Percentiles rank a stretch among this genome's conserved stretches.
Evolutionary conservation across 1,140 invertebrate genomes (phyloP).

Genomic region (Hyphantria cunea): DNA sequence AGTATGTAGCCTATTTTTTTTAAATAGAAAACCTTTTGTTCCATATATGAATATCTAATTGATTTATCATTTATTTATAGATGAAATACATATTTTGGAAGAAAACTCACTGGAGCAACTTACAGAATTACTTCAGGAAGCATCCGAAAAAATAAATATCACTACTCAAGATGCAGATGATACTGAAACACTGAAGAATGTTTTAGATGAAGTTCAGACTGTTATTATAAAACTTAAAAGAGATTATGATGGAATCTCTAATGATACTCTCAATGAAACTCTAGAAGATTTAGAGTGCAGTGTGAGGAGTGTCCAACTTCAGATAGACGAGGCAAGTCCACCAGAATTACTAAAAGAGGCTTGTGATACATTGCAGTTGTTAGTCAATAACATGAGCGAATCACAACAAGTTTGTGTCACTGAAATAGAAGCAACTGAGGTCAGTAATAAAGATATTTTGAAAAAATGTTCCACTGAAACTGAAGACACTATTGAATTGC

Average conservation of each 20-base stretch:
- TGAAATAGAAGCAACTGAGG: slow-evolving; percentile 29
- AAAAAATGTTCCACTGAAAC: slow-evolving; percentile 58
- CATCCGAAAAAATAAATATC: slow-evolving; percentile 49
- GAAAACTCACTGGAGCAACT: slow-evolving; percentile 49
- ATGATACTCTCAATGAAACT: slow-evolving; percentile 70
- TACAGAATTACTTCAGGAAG: slow-evolving; percentile 53
- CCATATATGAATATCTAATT: too few species aligned
- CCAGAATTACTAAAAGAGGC: slow-evolving; percentile 65
- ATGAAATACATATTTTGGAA: slow-evolving; percentile 27
- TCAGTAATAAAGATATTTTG: slow-evolving; percentile 42
- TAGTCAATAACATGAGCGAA: slow-evolving; percentile 57
- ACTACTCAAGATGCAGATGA: slow-evolving; percentile 40
- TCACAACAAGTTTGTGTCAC: slow-evolving; percentile 37
- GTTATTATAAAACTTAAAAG: slow-evolving; percentile 69
- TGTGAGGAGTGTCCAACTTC: slow-evolving; percentile 74
- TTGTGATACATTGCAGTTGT: slow-evolving; percentile 57
- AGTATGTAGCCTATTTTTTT: too few species aligned
- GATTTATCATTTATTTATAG: slow-evolving; percentile 2
- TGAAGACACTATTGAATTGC: slow-evolving; percentile 53
- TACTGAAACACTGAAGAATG: slow-evolving; percentile 52
- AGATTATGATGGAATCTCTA: slow-evolving; percentile 54
- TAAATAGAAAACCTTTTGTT: too few species aligned
- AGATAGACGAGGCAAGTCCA: slow-evolving; percentile 67
- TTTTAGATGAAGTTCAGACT: slow-evolving; percentile 71
- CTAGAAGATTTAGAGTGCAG: slow-evolving; percentile 77